Base-by-base conservation (phyloP, 2,888 invertebrate genomes). In the Nasonia oneida region DNA sequence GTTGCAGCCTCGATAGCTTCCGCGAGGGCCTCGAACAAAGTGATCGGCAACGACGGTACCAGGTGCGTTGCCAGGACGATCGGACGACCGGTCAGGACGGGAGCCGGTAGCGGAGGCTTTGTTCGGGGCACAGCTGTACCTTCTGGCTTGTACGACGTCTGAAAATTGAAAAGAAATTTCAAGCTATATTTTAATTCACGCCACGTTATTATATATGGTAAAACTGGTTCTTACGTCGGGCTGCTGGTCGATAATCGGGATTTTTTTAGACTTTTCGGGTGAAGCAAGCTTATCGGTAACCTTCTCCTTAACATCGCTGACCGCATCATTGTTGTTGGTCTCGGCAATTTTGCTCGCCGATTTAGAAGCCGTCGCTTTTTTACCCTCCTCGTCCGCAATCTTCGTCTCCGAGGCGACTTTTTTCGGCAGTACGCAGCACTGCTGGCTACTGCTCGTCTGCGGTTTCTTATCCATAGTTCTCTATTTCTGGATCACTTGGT, bases 1-100 rank as follows among this genome's bases (percentile, higher is more conserved):
- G 90, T 90, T n/a, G 90, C 89, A 2, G 85, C 88, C 85, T 92
- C 92, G 39, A 92, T 89, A 0, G 90, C 89, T 77, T 91, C 92
- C 1, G 89, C 90, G n/a, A 92, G 53, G 0, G 91, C 83, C 47
- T 92, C 91, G 77, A 92, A 92, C 5, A 92, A 86, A 10, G 74
- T 85, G 15, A 92, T 88, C 6, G 92, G 91, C 61, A 92, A 47
- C 2, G 92, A 92, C 0, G 92, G 92, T 1, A 92, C 92, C 70
- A 92, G 87, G 77, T 92, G 91, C 10, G 90, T 90, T 3, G 92
- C 86, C 78, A 92, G 81, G 0, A 92, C 89, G 8, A 92, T 85
- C 18, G 92, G 91, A n/a, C 89, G 90, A 71, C 87, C 88, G 0
- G 88, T 85, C 1, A 90, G 73, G 15, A 67, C 29, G 0, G 91